Conservation (phyloP, 2,888 invertebrate genomes). For the Dichetophora obliterata region DNA sequence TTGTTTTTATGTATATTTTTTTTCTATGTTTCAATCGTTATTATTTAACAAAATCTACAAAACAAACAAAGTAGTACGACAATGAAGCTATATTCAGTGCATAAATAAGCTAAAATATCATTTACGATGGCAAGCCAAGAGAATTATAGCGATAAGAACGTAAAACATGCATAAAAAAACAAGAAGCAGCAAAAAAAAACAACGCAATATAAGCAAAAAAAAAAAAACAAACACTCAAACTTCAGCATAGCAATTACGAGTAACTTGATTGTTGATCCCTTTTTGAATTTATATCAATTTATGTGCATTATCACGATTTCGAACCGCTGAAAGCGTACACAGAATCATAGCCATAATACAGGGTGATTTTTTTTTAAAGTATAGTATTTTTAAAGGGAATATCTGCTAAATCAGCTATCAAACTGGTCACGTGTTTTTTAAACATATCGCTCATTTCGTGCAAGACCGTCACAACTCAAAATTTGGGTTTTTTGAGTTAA, state of each 20-base stretch:
- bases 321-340: too few relatives aligned
- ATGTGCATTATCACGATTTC: background rate
- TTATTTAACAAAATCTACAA: too few relatives aligned
- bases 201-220: background rate
- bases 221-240: background rate
- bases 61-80: conserved; percentile 22
- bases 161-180: background rate
- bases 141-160: background rate
- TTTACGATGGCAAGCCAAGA: background rate
- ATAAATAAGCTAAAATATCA: conserved; percentile 26
- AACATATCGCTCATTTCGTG: too few relatives aligned
- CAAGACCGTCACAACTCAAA: too few relatives aligned
- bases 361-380: too few relatives aligned
- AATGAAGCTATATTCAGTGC: conserved; percentile 27
- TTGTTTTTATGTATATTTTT: too few relatives aligned
- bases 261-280: conserved; percentile 1
- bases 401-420: too few relatives aligned
- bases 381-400: too few relatives aligned
- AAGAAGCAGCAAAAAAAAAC: background rate
- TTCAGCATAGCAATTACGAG: background rate
- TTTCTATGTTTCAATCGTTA: too few relatives aligned
- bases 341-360: too few relatives aligned
- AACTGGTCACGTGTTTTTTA: too few relatives aligned
- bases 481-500: too few relatives aligned
- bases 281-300: conserved; percentile 4